phyloP scores from a whole-genome alignment of 2,888 invertebrate genomes.

The Callinectes sapidus region DNA sequence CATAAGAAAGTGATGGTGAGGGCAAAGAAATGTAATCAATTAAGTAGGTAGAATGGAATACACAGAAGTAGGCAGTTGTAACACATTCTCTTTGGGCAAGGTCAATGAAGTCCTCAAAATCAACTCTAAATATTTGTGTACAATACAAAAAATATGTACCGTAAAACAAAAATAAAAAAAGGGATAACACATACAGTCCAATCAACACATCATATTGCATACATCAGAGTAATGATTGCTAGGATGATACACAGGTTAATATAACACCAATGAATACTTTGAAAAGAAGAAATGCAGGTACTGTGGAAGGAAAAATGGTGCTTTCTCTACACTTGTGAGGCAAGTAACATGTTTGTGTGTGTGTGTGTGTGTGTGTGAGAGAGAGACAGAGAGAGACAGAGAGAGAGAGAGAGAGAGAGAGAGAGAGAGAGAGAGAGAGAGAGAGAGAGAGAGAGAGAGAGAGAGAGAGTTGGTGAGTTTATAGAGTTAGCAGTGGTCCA shows the following conservation, averaged over 20 bases:
- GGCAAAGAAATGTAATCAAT: neutral
- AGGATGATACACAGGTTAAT: neutral
- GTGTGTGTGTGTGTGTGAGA: too few species aligned
- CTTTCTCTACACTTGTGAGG: neutral
- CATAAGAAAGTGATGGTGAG: neutral
- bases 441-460: too few species aligned
- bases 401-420: too few species aligned
- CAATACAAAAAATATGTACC: neutral
- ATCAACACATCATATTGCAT: neutral
- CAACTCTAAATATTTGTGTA: neutral
- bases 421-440: too few species aligned
- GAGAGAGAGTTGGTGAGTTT: too few species aligned
- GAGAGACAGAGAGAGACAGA: too few species aligned
- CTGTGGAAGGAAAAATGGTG: neutral
- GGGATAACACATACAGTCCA: neutral
- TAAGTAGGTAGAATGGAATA: neutral
- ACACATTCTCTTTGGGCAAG: neutral
- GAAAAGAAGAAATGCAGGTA: neutral
- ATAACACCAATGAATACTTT: neutral
- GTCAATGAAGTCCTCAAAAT: neutral
- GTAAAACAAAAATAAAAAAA: neutral
- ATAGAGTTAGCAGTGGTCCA: too few species aligned
- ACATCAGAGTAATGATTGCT: neutral
- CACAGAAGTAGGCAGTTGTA: neutral
- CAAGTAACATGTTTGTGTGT: too few species aligned